Evolutionary conservation across 2,888 invertebrate species (phyloP), one percentile per base, ranked within the genome.

Genomic region (Campopleginae sp.): DNA sequence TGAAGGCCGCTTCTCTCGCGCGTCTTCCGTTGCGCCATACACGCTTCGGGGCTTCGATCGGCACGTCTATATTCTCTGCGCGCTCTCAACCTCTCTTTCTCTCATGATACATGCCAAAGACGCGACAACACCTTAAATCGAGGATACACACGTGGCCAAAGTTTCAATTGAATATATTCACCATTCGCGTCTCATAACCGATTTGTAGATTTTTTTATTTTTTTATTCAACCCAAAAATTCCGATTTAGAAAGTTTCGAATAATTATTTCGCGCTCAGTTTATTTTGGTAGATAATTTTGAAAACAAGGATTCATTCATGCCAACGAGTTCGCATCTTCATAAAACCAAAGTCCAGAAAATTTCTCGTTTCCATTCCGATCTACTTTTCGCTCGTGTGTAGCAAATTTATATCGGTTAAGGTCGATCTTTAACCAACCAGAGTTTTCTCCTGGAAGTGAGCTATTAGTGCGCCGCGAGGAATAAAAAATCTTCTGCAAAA

Each of bases 31-130:
- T 80, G 80, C 77, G 81, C 78, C 81, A 85, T 66, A 75, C 27
- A 66, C 70, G 74, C 80, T 77, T 48, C 75, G 77, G 76, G 70
- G 74, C 76, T 84, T 85, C 75, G 75, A 85, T 85, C 85, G 78
- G 74, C 81, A 75, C 77, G 75, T 79, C 54, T 79, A 38, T 79
- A 44, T 27, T 14, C 42, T 54, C 42, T 46, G 44, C 61, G 48
- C 68, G 48, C 61, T 27, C 58, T 44, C 71, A 19, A 19, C 38
- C 58, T 44, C 72, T 33, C 38, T 1, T 44, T 27, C 38, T 38
- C 19, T 33, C 48, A 27, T 58, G 70, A 70, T 48, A 71, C 33
- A 51, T 38, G 71, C 19, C 10, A 27, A 31, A 33, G 19, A 33
- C 31, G 51, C n/a, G 71, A 71, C 33, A 38, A 46, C 14, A 51